phyloP scores from a whole-genome alignment of 2,888 invertebrate genomes.

The Scaptomyza reducta region DNA sequence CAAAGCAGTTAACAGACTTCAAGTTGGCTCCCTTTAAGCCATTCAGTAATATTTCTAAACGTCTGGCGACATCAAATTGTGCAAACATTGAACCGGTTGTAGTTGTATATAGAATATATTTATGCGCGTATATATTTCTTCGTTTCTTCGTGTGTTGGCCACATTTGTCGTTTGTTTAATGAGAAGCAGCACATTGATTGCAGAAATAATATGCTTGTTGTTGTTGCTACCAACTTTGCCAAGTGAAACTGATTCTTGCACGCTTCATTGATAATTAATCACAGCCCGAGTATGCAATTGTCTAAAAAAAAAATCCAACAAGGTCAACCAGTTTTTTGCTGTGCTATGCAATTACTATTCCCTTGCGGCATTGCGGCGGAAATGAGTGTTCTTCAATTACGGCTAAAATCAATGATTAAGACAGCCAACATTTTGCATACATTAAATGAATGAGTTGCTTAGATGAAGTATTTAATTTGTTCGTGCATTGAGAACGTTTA shows the following conservation, averaged over 20 bases:
- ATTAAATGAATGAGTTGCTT: constrained; percentile 1
- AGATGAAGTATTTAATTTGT: background rate
- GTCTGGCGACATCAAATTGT: constrained; percentile 74
- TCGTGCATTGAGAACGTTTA: constrained; percentile 1
- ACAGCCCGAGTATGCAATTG: constrained; percentile 45
- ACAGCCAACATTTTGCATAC: constrained; percentile 11
- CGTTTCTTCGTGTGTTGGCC: constrained; percentile 18
- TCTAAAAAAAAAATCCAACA: constrained; percentile 37
- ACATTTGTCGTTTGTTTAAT: constrained; percentile 31
- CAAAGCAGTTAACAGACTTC: constrained; percentile 39
- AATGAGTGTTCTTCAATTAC: constrained; percentile 54
- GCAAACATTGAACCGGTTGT: constrained; percentile 79
- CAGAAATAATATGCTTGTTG: constrained; percentile 10
- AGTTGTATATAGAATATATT: constrained; percentile 54
- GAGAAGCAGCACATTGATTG: constrained; percentile 24
- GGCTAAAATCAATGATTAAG: constrained; percentile 61
- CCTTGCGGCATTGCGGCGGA: constrained; percentile 42
- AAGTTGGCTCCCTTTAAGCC: constrained; percentile 39
- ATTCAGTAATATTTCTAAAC: constrained; percentile 69
- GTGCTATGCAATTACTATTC: constrained; percentile 33
- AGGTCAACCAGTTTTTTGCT: constrained; percentile 61
- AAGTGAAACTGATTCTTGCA: constrained; percentile 61
- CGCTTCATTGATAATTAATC: constrained; percentile 75
- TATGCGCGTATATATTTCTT: background rate
- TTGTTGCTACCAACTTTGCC: constrained; percentile 1